A percentile compares a stretch with the other conserved stretches of the same genome.
Conservation (phyloP, 2,888 invertebrate species). For the Clostera curtula region DNA sequence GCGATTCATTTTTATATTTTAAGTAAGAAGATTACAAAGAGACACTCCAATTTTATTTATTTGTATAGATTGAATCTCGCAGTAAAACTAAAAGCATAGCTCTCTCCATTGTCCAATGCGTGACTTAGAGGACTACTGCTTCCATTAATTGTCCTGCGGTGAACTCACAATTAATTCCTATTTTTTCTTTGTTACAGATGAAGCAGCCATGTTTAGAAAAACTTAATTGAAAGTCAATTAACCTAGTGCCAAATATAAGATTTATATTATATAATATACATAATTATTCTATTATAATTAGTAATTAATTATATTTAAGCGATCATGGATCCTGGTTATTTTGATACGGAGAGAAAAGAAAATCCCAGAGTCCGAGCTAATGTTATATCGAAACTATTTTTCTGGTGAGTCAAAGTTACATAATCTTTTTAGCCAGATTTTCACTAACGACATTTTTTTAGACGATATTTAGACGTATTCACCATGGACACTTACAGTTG, state of each 20-base stretch:
- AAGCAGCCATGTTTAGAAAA: background rate
- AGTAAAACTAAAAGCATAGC: too few species aligned
- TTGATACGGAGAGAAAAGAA: slow-evolving; percentile 61
- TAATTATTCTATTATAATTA: slow-evolving; percentile 17
- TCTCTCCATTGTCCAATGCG: too few species aligned
- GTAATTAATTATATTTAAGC: slow-evolving; percentile 11
- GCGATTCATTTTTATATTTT: too few species aligned
- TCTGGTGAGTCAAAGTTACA: slow-evolving; percentile 72
- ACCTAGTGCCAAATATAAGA: background rate
- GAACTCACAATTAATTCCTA: too few species aligned
- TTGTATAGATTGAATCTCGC: too few species aligned
- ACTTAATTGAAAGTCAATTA: background rate
- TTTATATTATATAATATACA: too few species aligned
- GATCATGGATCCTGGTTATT: slow-evolving; percentile 69
- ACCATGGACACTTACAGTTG: too few species aligned
- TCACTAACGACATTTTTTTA: background rate
- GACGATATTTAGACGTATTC: too few species aligned
- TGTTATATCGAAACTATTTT: slow-evolving; percentile 77
- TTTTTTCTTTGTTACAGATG: slow-evolving; percentile 1
- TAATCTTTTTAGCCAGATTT: background rate
- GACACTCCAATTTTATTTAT: too few species aligned
- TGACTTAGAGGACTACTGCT: too few species aligned
- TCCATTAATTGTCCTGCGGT: too few species aligned
- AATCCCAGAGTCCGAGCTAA: slow-evolving; percentile 80
- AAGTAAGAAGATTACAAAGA: too few species aligned